These are phyloP conservation scores for Scomber scombrus DNA, from an alignment of 2,113 vertebrate species.

Conservation along the genomic window DNA sequence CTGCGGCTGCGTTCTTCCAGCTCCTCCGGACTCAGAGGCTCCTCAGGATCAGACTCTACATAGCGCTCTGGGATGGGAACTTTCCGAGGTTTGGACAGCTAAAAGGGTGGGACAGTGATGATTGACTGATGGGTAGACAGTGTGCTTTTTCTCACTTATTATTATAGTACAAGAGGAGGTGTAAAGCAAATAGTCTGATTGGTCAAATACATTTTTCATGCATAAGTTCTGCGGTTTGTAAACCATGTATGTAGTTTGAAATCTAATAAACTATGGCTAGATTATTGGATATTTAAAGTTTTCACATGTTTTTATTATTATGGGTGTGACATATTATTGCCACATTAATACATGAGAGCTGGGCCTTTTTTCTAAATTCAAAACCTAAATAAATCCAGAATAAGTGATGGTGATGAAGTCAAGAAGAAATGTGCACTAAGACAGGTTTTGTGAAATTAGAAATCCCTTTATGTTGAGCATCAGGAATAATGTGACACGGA, in stretches of 20 bases:
- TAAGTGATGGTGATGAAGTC: neutral
- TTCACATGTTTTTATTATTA: too few relatives aligned
- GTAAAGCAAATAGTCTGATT: too few relatives aligned
- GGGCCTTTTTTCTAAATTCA: neutral
- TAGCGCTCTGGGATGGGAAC: slow-evolving; percentile 95
- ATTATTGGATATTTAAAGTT: too few relatives aligned
- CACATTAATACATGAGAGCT: neutral
- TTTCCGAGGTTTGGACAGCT: slow-evolving; percentile 93
- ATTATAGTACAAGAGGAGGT: too few relatives aligned
- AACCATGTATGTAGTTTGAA: too few relatives aligned
- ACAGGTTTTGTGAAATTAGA: too few relatives aligned
- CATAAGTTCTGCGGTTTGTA: too few relatives aligned
- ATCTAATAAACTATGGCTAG: too few relatives aligned
- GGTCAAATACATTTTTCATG: too few relatives aligned
- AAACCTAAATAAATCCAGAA: neutral
- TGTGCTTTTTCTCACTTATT: too few relatives aligned
- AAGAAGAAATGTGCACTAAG: neutral
- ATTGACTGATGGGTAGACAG: neutral
- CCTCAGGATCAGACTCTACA: slow-evolving; percentile 91
- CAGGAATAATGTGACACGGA: too few relatives aligned
- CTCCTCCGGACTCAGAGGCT: slow-evolving; percentile 91
- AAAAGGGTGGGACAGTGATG: neutral
- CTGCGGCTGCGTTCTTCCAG: slow-evolving; percentile 87
- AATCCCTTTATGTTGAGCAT: too few relatives aligned
- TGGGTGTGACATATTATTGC: neutral